These are phyloP conservation scores for Polyploca ridens DNA, from an alignment of 2,888 invertebrate species.

Conservation along the genomic window DNA sequence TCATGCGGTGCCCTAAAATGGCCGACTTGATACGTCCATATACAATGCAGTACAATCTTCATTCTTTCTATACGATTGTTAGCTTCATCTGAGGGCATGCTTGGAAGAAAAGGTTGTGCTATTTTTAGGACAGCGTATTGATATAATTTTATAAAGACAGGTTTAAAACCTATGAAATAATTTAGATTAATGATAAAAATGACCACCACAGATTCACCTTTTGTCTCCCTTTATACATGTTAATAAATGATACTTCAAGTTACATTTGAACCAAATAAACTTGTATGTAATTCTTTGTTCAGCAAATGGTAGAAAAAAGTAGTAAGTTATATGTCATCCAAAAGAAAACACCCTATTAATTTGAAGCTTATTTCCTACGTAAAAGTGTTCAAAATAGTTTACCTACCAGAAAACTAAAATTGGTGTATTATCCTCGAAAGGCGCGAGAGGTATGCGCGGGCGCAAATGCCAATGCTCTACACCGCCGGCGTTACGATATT, in stretches of 20 bases:
- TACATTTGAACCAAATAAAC: neutral
- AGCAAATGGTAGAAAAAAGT: too few species aligned
- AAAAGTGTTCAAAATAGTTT: neutral
- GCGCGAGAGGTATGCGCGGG: conserved; percentile 61
- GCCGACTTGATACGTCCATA: conserved; percentile 2
- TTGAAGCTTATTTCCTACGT: neutral
- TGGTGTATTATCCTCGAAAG: conserved; percentile 43
- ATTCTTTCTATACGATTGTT: neutral
- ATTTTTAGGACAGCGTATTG: too few species aligned
- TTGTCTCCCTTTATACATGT: neutral
- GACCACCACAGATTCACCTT: neutral
- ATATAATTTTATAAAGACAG: too few species aligned
- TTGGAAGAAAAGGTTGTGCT: too few species aligned
- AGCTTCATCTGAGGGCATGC: neutral
- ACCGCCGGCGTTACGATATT: conserved; percentile 67
- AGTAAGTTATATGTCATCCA: neutral
- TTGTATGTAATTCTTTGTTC: neutral
- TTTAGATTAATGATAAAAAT: too few species aligned
- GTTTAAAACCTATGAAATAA: too few species aligned
- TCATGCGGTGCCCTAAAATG: neutral
- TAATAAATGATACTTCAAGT: neutral
- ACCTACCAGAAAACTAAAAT: conserved; percentile 21
- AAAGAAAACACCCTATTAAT: neutral
- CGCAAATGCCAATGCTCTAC: conserved; percentile 75
- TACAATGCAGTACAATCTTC: conserved; percentile 1